Base-by-base conservation (phyloP, 2,113 vertebrate species). In the Leucopsar rothschildi region DNA sequence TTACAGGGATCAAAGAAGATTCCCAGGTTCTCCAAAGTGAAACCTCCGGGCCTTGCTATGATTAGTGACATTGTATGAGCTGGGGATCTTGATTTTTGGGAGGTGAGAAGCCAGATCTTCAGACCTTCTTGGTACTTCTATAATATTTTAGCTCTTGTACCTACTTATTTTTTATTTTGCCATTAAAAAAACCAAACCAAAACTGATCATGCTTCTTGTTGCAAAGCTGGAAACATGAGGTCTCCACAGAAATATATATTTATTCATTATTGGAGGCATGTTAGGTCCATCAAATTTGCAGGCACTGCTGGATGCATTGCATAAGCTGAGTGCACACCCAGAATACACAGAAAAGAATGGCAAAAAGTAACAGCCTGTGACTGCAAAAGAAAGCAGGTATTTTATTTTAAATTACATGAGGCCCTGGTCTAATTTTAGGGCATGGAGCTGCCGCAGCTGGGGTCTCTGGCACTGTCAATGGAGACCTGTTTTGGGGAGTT, bases 171-270 rank as follows among this genome's bases (percentile, higher is more conserved):
- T 56, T 50, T n/a, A n/a, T 39, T 69, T 60, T 35, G 1, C 8
- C 8, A 14, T 35, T 60, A 0, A 25, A 79, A 84, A 37, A 50
- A n/a, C 4, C 0, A 1, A 53, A 5, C 21, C 22, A 13, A 25
- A 35, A 31, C 25, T 12, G 14, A 2, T 87, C 18, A 35, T n/a
- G 14, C 10, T 75, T 61, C 37, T 72, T 85, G 39, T 75, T 69
- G 35, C 12, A 39, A 50, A 86, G 29, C 42, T 88, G 77, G n/a
- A 88, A 91, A 88, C 39, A 33, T 13, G 55, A 86, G 11, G 5
- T 55, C 31, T 77, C 33, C 39, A 73, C 13, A 2, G 57, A 76
- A 80, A 90, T 47, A 19, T 60, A 2, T 47, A 42, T 75, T 79
- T 91, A 40, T 17, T 53, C n/a, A 19, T 77, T 73, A 19, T 2